Conservation (phyloP, 2,888 invertebrate species). For the Sinodicranocentrus sp. region DNA sequence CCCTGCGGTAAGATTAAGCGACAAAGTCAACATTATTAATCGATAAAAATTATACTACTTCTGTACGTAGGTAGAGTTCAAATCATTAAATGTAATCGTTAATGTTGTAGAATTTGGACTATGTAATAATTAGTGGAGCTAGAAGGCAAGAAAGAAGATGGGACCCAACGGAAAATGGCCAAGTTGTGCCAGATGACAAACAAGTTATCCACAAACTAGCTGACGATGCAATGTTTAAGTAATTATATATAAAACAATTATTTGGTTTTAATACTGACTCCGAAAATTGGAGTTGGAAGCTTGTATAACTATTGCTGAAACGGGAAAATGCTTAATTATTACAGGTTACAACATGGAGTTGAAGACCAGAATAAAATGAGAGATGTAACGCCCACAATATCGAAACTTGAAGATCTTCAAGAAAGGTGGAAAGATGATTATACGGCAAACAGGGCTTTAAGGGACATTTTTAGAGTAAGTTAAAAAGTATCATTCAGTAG, state of each 20-base stretch:
- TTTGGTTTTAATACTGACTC: background rate
- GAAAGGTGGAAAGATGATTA: conserved; percentile 95
- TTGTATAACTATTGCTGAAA: too few relatives aligned
- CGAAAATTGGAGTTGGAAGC: conserved; percentile 13
- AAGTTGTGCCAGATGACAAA: conserved; percentile 94
- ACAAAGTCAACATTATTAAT: too few relatives aligned
- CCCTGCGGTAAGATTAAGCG: conserved; percentile 86
- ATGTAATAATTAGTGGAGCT: conserved; percentile 96
- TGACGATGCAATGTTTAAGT: conserved; percentile 95
- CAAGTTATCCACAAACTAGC: conserved; percentile 92
- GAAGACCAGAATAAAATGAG: conserved; percentile 87
- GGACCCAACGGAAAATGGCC: conserved; percentile 98
- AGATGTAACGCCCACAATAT: conserved; percentile 85
- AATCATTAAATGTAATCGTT: background rate
- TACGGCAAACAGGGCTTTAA: conserved; percentile 90
- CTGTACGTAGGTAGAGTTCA: too few relatives aligned
- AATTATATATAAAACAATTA: conserved; percentile 3
- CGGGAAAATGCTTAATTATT: too few relatives aligned
- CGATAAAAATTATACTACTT: too few relatives aligned
- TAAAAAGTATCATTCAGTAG: too few relatives aligned
- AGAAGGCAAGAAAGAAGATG: conserved; percentile 98
- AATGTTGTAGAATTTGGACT: conserved; percentile 93
- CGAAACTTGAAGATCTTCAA: conserved; percentile 87
- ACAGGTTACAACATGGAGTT: conserved; percentile 94
- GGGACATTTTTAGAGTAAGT: conserved; percentile 90